Evolutionary conservation across 2,888 invertebrate genomes (phyloP), one percentile per base, ranked within the genome.

Genomic region (Synanthedon myopaeformis): DNA sequence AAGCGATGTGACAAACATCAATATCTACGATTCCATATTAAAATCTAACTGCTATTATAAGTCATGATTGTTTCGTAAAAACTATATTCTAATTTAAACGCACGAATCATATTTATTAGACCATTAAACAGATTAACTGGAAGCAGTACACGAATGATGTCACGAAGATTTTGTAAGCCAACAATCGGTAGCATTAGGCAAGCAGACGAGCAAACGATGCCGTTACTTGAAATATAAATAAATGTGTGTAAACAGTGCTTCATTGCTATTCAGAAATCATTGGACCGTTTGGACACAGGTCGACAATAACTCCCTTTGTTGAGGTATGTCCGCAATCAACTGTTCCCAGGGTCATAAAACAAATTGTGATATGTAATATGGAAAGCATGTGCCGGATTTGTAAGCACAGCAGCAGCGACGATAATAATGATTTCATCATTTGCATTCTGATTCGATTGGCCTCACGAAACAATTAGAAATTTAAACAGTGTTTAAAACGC

Each of bases 271-370:
- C 72, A 66, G 62, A 63, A 64, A 67, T 67, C 63, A 72, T 67
- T 66, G 67, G 58, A 61, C 56, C 62, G 62, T 66, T 64, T 61
- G 61, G 65, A 63, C 66, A 66, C 65, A 68, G 65, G 65, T 68
- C 63, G 58, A 61, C 61, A 59, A 59, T 59, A 59, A 56, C 53
- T 57, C 61, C 60, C 64, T 49, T 62, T 61, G 64, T 67, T 61
- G 57, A 61, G 59, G 56, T 64, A 65, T 67, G 63, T 64, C 64
- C 67, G 59, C 67, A 63, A 66, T 65, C 64, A 65, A 57, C 64
- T 58, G 66, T 76, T 79, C 76, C 72, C 76, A 79, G 70, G 74
- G 67, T 64, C 66, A 62, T 72, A 71, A 72, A 74, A 65, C 65
- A 70, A 74, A 70, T 71, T 70, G 71, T 74, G 69, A 70, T 73